Evolutionary conservation across 2,888 invertebrate genomes (phyloP).

Genomic region (Standfussiana lucernea): DNA sequence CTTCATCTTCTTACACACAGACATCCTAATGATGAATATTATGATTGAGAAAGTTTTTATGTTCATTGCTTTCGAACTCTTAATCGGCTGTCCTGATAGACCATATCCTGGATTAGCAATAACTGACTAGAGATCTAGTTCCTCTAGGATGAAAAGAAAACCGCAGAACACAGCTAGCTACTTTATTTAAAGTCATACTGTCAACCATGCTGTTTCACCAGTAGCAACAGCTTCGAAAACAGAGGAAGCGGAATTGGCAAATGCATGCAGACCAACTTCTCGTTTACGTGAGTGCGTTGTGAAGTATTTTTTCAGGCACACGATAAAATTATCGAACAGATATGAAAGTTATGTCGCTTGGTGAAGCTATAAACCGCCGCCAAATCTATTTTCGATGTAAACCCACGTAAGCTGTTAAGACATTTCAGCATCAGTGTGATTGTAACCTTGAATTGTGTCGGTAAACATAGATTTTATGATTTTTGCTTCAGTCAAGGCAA

Average conservation of each 20-base stretch:
- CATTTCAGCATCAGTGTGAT: slow-evolving; percentile 54
- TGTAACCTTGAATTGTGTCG: slow-evolving; percentile 57
- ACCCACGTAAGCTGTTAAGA: slow-evolving; percentile 56
- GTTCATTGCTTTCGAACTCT: neutral
- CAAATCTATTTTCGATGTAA: slow-evolving; percentile 55
- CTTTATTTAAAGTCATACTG: neutral
- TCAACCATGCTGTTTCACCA: neutral
- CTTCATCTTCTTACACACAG: too few relatives aligned
- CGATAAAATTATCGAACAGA: slow-evolving; percentile 56
- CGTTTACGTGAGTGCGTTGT: neutral
- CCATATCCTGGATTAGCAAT: neutral
- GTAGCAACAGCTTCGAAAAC: neutral
- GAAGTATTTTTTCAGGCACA: slow-evolving; percentile 60
- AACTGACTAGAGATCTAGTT: neutral
- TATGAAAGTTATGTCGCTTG: slow-evolving; percentile 58
- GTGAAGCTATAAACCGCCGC: slow-evolving; percentile 49
- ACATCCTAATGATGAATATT: neutral
- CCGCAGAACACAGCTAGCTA: too few relatives aligned
- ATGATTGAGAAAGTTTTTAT: neutral
- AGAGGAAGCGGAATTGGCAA: neutral
- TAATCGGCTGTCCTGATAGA: neutral
- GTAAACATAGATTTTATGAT: slow-evolving; percentile 38
- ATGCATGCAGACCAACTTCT: slow-evolving; percentile 2
- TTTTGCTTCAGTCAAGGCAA: slow-evolving; percentile 34
- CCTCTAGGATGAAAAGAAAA: too few relatives aligned